Evolutionary conservation across 2,113 vertebrate species (phyloP).

Genomic region (Cromileptes altivelis): DNA sequence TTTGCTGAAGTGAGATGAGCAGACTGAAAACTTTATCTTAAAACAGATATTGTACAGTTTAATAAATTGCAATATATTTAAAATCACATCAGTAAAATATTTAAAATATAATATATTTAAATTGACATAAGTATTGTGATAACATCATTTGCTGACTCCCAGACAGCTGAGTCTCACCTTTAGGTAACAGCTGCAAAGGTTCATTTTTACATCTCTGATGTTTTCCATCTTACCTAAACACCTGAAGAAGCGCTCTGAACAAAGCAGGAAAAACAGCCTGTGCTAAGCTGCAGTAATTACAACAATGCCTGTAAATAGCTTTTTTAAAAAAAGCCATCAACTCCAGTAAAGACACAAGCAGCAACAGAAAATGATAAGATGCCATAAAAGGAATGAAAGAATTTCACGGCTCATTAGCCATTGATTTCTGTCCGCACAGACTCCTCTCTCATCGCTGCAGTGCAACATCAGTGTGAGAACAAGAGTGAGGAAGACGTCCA

Average conservation of each 20-base stretch:
- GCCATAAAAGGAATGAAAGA: slow-evolving; percentile 40
- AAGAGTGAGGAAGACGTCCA: neutral
- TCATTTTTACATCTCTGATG: neutral
- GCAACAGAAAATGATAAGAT: slow-evolving; percentile 36
- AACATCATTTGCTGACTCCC: no score
- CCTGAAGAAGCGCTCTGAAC: neutral
- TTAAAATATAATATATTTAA: no score
- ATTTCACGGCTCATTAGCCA: slow-evolving; percentile 61
- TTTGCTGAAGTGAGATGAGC: no score
- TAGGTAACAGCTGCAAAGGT: neutral
- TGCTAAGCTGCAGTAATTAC: slow-evolving; percentile 25
- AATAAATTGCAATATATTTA: no score
- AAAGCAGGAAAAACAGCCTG: neutral
- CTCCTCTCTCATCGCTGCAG: neutral
- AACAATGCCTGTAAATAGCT: slow-evolving; percentile 9
- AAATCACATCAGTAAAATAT: no score
- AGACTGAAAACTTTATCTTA: no score
- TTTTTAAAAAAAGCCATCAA: neutral
- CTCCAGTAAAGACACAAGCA: neutral
- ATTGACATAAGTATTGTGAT: no score
- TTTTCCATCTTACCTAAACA: neutral
- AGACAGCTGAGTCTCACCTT: no score
- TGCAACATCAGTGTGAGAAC: slow-evolving; percentile 9
- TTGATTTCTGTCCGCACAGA: slow-evolving; percentile 37
- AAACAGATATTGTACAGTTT: no score